Percentiles rank a stretch among this genome's conserved stretches.
Conservation (phyloP, 2,888 invertebrate species). For the Eucera pruinosa region DNA sequence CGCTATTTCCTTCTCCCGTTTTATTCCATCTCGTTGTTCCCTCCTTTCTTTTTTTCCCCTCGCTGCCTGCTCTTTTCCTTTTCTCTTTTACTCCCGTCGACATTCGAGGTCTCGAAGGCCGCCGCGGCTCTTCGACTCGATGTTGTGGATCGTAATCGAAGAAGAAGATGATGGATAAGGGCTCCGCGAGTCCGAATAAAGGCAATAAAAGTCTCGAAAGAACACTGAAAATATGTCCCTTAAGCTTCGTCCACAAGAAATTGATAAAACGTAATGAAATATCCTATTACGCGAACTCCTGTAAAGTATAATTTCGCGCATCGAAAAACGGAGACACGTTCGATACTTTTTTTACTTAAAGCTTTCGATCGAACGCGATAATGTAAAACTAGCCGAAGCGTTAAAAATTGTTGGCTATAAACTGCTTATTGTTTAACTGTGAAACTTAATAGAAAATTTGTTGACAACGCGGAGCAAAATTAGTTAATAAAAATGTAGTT, state of each 20-base stretch:
- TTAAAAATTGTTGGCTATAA: no score
- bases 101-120: slow-evolving; percentile 47
- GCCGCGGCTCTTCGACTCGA: slow-evolving; percentile 45
- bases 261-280: slow-evolving; percentile 6
- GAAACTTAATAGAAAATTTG: no score
- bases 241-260: slow-evolving; percentile 36
- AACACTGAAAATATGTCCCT: slow-evolving; percentile 21
- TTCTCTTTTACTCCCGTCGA: slow-evolving; percentile 26
- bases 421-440: no score
- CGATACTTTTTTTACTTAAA: no score
- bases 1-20: slow-evolving; percentile 28
- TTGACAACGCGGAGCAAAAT: no score
- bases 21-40: slow-evolving; percentile 25
- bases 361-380: no score
- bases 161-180: slow-evolving; percentile 72
- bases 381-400: no score
- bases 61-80: neutral
- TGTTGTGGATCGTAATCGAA: slow-evolving; percentile 67
- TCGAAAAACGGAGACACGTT: no score
- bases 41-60: slow-evolving; percentile 9
- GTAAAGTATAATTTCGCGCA: no score
- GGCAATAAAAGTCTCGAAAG: slow-evolving; percentile 39
- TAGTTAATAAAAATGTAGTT: no score
- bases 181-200: slow-evolving; percentile 53
- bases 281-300: no score